These are phyloP conservation scores for Chymomyza caudatula DNA, from an alignment of 2,888 invertebrate genomes.

Conservation along the genomic window DNA sequence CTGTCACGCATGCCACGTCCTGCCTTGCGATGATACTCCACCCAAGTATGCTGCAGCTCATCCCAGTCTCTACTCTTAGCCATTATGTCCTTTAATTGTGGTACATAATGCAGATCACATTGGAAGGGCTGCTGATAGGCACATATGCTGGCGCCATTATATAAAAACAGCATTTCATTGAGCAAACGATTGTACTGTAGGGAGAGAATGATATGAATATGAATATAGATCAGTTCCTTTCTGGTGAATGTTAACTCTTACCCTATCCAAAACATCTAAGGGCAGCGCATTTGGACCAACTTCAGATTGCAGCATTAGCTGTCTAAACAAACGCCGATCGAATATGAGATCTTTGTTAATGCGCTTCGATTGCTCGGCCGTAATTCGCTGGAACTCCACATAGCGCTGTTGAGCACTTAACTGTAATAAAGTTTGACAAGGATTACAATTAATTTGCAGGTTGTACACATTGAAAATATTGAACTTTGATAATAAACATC, in stretches of 20 bases:
- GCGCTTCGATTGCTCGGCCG: slow-evolving; percentile 86
- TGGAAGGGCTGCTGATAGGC: slow-evolving; percentile 90
- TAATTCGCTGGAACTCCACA: slow-evolving; percentile 88
- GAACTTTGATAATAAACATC: neutral
- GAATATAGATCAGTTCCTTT: no score
- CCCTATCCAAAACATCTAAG: slow-evolving; percentile 89
- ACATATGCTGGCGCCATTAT: slow-evolving; percentile 91
- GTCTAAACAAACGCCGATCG: slow-evolving; percentile 85
- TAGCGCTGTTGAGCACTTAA: slow-evolving; percentile 88
- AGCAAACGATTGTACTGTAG: slow-evolving; percentile 90
- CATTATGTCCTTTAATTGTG: slow-evolving; percentile 88
- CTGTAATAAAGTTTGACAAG: slow-evolving; percentile 78
- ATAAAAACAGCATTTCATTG: slow-evolving; percentile 92
- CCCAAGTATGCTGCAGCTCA: slow-evolving; percentile 92
- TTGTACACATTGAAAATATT: neutral
- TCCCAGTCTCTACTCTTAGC: slow-evolving; percentile 91
- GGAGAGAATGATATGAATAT: neutral
- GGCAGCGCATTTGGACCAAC: slow-evolving; percentile 91
- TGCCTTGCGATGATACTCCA: slow-evolving; percentile 92
- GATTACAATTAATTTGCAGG: neutral
- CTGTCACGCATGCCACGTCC: slow-evolving; percentile 88
- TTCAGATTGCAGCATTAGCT: slow-evolving; percentile 86
- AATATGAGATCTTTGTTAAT: slow-evolving; percentile 84
- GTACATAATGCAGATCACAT: slow-evolving; percentile 89
- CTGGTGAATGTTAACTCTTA: slow-evolving; percentile 76